A percentile compares a stretch with the other conserved stretches of the same genome.
Evolutionary conservation across 1,140 invertebrate genomes (phyloP).

Genomic region (Cecropterus lyciades): DNA sequence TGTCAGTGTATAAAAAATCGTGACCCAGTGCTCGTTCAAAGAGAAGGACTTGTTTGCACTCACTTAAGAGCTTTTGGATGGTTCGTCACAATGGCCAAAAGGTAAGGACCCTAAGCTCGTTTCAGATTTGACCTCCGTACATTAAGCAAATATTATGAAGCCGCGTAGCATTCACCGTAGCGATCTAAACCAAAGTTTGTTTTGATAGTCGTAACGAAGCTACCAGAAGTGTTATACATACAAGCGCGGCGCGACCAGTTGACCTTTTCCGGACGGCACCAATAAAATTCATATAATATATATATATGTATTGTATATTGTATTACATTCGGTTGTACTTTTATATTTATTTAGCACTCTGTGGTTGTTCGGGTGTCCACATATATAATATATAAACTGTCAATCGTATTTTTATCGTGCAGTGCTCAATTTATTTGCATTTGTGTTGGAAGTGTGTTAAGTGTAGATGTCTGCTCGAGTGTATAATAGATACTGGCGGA

Average conservation of each 20-base stretch:
- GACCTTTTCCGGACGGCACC: conserved; percentile 9
- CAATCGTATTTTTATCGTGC: conserved; percentile 18
- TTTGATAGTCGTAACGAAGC: conserved; percentile 19
- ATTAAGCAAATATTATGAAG: conserved; percentile 3
- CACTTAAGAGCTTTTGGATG: conserved; percentile 25
- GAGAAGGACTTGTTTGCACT: conserved; percentile 2
- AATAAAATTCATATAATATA: neutral
- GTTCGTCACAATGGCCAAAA: conserved; percentile 11
- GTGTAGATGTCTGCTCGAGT: conserved; percentile 5
- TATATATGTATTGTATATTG: neutral
- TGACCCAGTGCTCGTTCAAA: conserved; percentile 9
- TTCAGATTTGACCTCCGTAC: conserved; percentile 1
- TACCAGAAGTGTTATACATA: conserved; percentile 6
- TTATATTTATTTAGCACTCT: conserved; percentile 22
- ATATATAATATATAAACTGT: conserved; percentile 20
- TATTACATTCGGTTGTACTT: conserved; percentile 13
- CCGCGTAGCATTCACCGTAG: neutral
- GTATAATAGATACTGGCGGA: conserved; percentile 9
- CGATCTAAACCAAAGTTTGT: conserved; percentile 7
- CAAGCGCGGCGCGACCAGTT: neutral
- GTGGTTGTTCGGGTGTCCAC: neutral
- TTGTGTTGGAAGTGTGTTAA: conserved; percentile 17
- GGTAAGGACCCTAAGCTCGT: conserved; percentile 12
- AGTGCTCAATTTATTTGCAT: conserved; percentile 12
- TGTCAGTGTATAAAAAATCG: conserved; percentile 20